Evolutionary conservation across 1,140 invertebrate species (phyloP).

Genomic region (Diorhabda carinulata): DNA sequence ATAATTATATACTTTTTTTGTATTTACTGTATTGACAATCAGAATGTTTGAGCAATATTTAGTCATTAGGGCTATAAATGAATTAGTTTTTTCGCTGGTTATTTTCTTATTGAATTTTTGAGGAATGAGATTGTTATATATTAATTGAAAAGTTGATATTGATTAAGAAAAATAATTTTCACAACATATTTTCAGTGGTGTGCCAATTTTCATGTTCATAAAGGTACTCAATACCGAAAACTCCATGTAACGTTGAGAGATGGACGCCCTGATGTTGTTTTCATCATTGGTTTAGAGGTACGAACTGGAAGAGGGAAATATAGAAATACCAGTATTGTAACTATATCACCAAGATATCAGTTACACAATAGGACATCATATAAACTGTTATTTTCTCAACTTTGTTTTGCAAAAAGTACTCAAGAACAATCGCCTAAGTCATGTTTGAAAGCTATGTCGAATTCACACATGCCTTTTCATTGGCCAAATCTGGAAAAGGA

Average conservation of each 20-base stretch:
- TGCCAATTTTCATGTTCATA: slow-evolving; percentile 58
- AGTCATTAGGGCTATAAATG: too few species aligned
- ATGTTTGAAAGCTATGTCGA: slow-evolving; percentile 74
- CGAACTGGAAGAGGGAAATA: slow-evolving; percentile 82
- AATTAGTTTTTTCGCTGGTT: too few species aligned
- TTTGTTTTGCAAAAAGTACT: slow-evolving; percentile 51
- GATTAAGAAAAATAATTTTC: background rate
- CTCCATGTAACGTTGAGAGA: slow-evolving; percentile 61
- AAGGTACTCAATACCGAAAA: slow-evolving; percentile 60
- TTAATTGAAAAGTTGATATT: too few species aligned
- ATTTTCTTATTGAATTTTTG: too few species aligned
- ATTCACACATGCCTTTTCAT: slow-evolving; percentile 90
- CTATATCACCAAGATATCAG: slow-evolving; percentile 87
- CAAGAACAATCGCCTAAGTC: slow-evolving; percentile 40
- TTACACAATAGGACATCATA: slow-evolving; percentile 85
- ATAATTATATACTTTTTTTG: too few species aligned
- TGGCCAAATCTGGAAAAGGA: slow-evolving; percentile 89
- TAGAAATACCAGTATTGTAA: slow-evolving; percentile 85
- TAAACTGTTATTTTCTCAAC: slow-evolving; percentile 83
- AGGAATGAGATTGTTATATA: too few species aligned
- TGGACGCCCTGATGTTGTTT: slow-evolving; percentile 65
- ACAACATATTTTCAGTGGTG: slow-evolving; percentile 37
- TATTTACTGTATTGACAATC: too few species aligned
- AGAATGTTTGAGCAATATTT: too few species aligned
- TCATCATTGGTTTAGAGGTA: slow-evolving; percentile 83